Percentiles rank a stretch among this genome's conserved stretches.
Conservation (phyloP, 2,888 invertebrate genomes). For the Lottia gigantea region DNA sequence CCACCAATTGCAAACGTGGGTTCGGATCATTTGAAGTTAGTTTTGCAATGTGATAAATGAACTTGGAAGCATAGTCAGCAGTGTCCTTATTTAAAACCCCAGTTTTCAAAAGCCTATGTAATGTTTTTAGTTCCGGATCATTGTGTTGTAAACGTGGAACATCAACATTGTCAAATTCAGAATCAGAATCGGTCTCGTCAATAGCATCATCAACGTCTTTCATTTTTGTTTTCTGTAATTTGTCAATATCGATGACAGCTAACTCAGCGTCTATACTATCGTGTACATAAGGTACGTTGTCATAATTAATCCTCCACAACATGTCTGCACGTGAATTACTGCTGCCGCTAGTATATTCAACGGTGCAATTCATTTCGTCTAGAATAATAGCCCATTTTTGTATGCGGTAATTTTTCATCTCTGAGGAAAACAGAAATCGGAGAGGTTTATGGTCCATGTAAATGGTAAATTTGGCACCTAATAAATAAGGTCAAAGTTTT, state of each 20-base stretch:
- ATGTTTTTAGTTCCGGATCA: neutral
- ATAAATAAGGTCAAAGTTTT: conserved; percentile 10
- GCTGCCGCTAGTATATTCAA: conserved; percentile 4
- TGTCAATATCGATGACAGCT: neutral
- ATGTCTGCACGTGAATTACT: neutral
- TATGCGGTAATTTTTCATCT: conserved; percentile 16
- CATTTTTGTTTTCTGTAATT: neutral
- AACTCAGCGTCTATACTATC: neutral
- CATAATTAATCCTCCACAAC: neutral
- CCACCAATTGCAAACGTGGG: conserved; percentile 1
- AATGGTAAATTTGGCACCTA: conserved; percentile 5
- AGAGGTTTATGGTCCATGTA: conserved; percentile 20
- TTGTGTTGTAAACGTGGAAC: neutral
- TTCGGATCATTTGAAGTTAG: neutral
- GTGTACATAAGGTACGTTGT: neutral
- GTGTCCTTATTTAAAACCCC: neutral
- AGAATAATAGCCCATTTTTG: conserved; percentile 4
- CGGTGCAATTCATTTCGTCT: neutral
- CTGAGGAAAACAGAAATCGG: conserved; percentile 8
- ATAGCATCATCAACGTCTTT: neutral
- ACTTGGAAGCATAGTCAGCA: neutral
- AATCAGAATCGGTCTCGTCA: neutral
- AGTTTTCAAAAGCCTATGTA: neutral
- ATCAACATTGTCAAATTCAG: neutral
- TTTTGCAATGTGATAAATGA: neutral